These are phyloP conservation scores for Trematocara marginatum DNA, from an alignment of 2,113 vertebrate species.

Conservation along the genomic window DNA sequence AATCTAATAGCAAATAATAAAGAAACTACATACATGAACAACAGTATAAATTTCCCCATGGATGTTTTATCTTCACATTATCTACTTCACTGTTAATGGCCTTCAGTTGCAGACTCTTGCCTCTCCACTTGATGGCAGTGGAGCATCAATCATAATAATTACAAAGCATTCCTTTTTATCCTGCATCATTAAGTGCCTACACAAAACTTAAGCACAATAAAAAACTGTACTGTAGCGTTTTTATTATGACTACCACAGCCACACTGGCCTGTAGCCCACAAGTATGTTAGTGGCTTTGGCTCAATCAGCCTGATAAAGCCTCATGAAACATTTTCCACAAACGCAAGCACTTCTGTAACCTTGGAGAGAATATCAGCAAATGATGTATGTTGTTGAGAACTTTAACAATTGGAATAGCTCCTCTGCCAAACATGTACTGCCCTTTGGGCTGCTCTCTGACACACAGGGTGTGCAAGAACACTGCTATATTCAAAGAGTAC, in stretches of 20 bases:
- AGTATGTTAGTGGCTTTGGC: constrained; percentile 26
- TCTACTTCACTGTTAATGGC: background rate
- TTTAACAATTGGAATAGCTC: constrained; percentile 2
- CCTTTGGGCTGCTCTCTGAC: background rate
- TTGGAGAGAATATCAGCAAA: constrained; percentile 33
- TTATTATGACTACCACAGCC: background rate
- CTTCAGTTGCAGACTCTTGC: background rate
- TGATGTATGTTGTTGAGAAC: constrained; percentile 35
- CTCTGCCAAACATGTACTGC: background rate
- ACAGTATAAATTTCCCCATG: background rate
- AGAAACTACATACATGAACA: background rate
- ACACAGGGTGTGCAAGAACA: background rate
- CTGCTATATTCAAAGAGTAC: background rate
- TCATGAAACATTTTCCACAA: constrained; percentile 34
- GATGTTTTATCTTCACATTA: background rate
- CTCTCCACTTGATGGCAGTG: constrained; percentile 61
- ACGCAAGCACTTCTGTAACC: constrained; percentile 39
- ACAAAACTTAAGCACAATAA: constrained; percentile 6
- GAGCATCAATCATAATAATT: background rate
- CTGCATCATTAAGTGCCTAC: background rate
- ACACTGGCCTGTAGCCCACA: constrained; percentile 27
- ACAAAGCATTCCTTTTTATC: background rate
- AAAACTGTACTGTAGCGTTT: background rate
- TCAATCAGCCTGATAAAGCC: constrained; percentile 24
- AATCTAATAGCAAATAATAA: background rate